Conservation (phyloP, 1,140 invertebrate species). For the Pseudomyrmex concolor region DNA sequence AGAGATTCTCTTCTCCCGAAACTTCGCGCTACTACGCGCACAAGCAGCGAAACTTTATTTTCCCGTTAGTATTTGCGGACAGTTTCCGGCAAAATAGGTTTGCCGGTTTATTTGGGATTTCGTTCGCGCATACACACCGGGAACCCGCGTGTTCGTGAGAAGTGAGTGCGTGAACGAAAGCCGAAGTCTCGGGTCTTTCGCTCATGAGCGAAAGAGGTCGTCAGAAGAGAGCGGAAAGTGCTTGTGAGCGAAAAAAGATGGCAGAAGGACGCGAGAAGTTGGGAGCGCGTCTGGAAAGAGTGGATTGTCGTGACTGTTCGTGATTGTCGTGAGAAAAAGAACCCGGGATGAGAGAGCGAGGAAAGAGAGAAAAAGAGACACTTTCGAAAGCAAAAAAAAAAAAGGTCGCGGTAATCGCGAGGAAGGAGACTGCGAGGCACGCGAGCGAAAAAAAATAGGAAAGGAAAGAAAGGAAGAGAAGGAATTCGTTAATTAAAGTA, state of each 20-base stretch:
- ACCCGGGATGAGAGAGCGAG: not conserved
- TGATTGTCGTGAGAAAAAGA: slow-evolving; percentile 47
- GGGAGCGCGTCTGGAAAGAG: slow-evolving; percentile 39
- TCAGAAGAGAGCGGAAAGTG: slow-evolving; percentile 14
- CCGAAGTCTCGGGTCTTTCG: slow-evolving; percentile 10
- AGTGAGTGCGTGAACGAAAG: slow-evolving; percentile 24
- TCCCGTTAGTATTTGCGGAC: slow-evolving; percentile 61
- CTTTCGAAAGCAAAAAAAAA: slow-evolving; percentile 14
- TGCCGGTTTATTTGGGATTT: slow-evolving; percentile 58
- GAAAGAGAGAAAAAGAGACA: not conserved
- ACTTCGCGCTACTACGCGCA: slow-evolving; percentile 36
- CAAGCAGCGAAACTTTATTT: slow-evolving; percentile 61
- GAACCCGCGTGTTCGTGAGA: slow-evolving; percentile 35
- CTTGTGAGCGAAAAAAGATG: slow-evolving; percentile 26
- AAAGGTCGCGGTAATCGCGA: slow-evolving; percentile 47
- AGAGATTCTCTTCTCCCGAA: slow-evolving; percentile 24
- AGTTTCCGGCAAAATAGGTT: slow-evolving; percentile 66
- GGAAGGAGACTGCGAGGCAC: slow-evolving; percentile 19
- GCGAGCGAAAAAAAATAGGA: slow-evolving; percentile 8
- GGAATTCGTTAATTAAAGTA: slow-evolving; percentile 59
- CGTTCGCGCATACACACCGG: slow-evolving; percentile 35
- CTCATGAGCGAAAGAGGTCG: slow-evolving; percentile 38
- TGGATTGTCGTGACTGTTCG: slow-evolving; percentile 53
- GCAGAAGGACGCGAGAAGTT: slow-evolving; percentile 25
- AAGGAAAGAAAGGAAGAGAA: slow-evolving; percentile 8